phyloP scores from a whole-genome alignment of 2,797 vertebrate genomes.

The Capromys pilorides region DNA sequence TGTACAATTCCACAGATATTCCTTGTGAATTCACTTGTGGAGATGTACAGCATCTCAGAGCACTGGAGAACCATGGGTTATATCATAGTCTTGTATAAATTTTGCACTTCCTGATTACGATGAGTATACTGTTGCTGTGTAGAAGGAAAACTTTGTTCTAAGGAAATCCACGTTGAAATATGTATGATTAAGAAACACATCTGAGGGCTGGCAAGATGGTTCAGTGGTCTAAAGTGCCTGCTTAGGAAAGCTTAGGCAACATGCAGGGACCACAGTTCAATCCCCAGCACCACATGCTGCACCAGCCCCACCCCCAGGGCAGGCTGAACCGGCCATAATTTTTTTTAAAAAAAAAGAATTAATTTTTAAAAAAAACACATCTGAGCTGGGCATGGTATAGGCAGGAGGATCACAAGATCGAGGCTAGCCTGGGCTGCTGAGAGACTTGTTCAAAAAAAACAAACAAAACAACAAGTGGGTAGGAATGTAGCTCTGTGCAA shows the following conservation, averaged over 20 bases:
- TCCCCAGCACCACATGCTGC: too few relatives aligned
- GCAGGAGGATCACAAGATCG: not conserved
- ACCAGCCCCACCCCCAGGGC: too few relatives aligned
- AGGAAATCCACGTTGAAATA: not conserved
- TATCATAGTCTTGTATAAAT: not conserved
- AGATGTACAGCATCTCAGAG: not conserved
- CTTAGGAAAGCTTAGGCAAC: too few relatives aligned
- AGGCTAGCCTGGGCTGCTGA: not conserved
- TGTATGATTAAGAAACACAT: conserved; percentile 29
- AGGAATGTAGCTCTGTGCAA: not conserved
- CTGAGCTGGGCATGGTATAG: not conserved
- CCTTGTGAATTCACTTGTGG: not conserved
- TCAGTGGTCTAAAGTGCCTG: too few relatives aligned
- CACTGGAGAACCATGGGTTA: not conserved
- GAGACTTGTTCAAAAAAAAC: not conserved
- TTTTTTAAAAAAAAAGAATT: too few relatives aligned
- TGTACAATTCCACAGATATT: not conserved
- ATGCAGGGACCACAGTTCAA: too few relatives aligned
- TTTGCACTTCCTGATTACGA: not conserved
- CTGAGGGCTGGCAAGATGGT: too few relatives aligned
- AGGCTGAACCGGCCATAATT: too few relatives aligned
- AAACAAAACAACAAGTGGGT: not conserved
- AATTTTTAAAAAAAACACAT: conserved; percentile 40
- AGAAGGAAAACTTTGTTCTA: not conserved
- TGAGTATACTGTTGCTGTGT: not conserved